phyloP scores from a whole-genome alignment of 2,113 vertebrate species.

The Epinephelus cyanopodus region DNA sequence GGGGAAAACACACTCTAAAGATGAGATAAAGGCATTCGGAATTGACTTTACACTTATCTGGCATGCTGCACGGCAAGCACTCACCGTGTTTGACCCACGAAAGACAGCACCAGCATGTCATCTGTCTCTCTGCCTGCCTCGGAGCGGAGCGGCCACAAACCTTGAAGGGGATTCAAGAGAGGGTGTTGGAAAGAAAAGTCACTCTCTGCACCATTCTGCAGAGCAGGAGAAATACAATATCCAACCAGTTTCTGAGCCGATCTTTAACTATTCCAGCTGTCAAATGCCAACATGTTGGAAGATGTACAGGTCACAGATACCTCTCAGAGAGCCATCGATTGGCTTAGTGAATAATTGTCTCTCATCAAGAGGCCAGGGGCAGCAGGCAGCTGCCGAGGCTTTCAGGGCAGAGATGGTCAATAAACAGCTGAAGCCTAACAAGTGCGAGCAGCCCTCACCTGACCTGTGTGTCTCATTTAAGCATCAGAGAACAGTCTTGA shows the following conservation, averaged over 20 bases:
- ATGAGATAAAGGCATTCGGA: slow-evolving; percentile 30
- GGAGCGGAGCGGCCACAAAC: slow-evolving; percentile 95
- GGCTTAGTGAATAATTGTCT: slow-evolving; percentile 68
- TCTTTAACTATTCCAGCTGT: slow-evolving; percentile 44
- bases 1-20: slow-evolving; percentile 20
- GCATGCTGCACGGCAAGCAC: slow-evolving; percentile 28
- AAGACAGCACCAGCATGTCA: slow-evolving; percentile 96
- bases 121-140: slow-evolving; percentile 93
- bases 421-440: slow-evolving; percentile 72
- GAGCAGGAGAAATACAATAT: slow-evolving; percentile 12
- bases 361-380: slow-evolving; percentile 56
- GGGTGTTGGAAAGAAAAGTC: background rate
- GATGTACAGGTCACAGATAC: slow-evolving; percentile 24
- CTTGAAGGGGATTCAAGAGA: slow-evolving; percentile 75
- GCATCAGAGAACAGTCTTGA: slow-evolving; percentile 28
- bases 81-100: slow-evolving; percentile 97
- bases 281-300: slow-evolving; percentile 35
- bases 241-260: background rate
- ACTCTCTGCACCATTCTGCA: slow-evolving; percentile 11
- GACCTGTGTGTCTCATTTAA: slow-evolving; percentile 60
- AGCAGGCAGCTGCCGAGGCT: slow-evolving; percentile 49
- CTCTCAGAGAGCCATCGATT: slow-evolving; percentile 61
- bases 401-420: slow-evolving; percentile 67
- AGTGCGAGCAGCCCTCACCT: slow-evolving; percentile 55
- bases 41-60: slow-evolving; percentile 33